Evolutionary conservation across 92 coral and sea anemone species (phyloP).

Genomic region (Actinostola sp.): DNA sequence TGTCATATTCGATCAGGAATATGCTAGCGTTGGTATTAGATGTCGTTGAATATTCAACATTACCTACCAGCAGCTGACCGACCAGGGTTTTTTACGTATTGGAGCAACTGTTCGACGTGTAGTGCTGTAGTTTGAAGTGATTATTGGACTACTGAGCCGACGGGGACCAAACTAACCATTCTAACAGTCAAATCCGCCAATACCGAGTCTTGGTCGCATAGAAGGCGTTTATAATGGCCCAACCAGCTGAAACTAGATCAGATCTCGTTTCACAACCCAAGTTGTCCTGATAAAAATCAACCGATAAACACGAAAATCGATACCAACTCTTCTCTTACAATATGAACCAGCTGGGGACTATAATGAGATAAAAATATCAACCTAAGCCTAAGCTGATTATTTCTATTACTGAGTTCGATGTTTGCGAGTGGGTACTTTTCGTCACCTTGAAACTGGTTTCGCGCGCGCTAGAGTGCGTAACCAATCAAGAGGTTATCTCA

Average conservation of each 20-base stretch:
- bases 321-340: constrained; percentile 8
- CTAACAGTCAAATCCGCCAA: constrained; percentile 12
- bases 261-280: constrained; percentile 25
- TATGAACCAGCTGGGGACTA: constrained; percentile 25
- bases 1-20: constrained; percentile 30
- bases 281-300: constrained; percentile 18
- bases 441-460: constrained; percentile 6
- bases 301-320: constrained; percentile 21
- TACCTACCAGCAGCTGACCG: constrained; percentile 5
- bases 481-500: constrained; percentile 7
- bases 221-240: constrained; percentile 20
- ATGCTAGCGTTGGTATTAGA: background rate
- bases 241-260: constrained; percentile 24
- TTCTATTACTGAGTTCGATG: background rate
- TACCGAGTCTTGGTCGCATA: background rate
- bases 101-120: constrained; percentile 3
- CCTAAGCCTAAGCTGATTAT: constrained; percentile 1
- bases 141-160: constrained; percentile 20
- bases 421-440: background rate
- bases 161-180: constrained; percentile 16
- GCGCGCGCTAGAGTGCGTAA: background rate
- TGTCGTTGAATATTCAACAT: constrained; percentile 15
- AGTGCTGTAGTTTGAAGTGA: constrained; percentile 6
- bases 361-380: background rate
- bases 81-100: background rate